Percentiles rank a stretch among this genome's conserved stretches.
Conservation (phyloP, 2,113 vertebrate genomes). For the Crypturellus undulatus region DNA sequence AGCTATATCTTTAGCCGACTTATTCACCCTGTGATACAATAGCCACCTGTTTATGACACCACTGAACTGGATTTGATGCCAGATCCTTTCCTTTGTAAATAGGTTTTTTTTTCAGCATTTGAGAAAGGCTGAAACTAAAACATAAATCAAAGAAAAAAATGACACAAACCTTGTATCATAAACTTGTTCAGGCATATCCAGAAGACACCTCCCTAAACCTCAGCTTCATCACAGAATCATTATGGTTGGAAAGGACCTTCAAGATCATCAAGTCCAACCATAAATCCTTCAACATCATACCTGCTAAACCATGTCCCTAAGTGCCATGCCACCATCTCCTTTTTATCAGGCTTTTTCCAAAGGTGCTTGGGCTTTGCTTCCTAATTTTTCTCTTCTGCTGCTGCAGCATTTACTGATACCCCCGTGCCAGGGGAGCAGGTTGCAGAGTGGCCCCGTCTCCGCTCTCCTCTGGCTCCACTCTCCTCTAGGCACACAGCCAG, state of each 20-base stretch:
- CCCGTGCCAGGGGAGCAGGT: not conserved
- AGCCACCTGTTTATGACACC: not conserved
- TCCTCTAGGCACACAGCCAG: fast-evolving
- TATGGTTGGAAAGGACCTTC: no score
- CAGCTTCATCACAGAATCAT: not conserved
- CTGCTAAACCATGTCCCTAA: no score
- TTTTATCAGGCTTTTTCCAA: not conserved
- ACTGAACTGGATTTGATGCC: not conserved
- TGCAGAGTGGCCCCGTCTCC: fast-evolving
- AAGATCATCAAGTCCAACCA: no score
- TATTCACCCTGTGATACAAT: not conserved
- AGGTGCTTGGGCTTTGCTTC: not conserved
- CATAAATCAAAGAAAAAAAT: not conserved
- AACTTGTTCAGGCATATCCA: not conserved
- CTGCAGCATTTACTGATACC: not conserved
- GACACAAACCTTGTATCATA: not conserved
- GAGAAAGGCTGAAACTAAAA: not conserved
- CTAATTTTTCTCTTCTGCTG: not conserved
- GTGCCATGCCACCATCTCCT: not conserved
- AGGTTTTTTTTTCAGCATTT: not conserved
- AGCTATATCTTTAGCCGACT: not conserved
- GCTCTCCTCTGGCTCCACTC: not conserved
- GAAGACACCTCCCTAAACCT: not conserved
- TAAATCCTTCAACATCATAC: no score
- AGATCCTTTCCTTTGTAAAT: not conserved